A percentile compares a stretch with the other conserved stretches of the same genome.
Evolutionary conservation across 1,140 invertebrate genomes (phyloP).

Genomic region (Rhynchophorus ferrugineus): DNA sequence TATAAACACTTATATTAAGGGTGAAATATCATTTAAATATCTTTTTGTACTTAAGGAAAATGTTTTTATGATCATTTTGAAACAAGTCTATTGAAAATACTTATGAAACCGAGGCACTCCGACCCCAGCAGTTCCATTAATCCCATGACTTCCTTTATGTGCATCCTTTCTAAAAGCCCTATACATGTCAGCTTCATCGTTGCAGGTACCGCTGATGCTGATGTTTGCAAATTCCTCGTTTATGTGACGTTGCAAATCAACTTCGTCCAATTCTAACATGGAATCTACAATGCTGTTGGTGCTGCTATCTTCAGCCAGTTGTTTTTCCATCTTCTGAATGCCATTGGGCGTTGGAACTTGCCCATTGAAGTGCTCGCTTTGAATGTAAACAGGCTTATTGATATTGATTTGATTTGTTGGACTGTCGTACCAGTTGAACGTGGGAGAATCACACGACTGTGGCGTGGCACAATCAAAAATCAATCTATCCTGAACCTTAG

Average conservation of each 20-base stretch:
- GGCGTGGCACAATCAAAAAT: constrained; percentile 25
- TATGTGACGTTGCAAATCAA: constrained; percentile 31
- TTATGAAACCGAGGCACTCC: constrained; percentile 29
- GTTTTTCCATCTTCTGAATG: constrained; percentile 27
- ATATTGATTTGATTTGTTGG: constrained; percentile 35
- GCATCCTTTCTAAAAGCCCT: constrained; percentile 23
- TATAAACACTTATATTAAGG: no score
- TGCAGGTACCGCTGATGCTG: constrained; percentile 18
- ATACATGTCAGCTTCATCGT: constrained; percentile 20
- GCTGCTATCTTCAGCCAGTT: constrained; percentile 7
- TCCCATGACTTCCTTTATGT: constrained; percentile 1
- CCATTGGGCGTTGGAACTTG: constrained; percentile 22
- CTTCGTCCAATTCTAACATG: constrained; percentile 18
- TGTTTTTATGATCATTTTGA: no score
- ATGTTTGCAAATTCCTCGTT: constrained; percentile 35
- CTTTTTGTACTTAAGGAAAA: no score
- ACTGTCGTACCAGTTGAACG: constrained; percentile 33
- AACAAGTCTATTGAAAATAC: constrained; percentile 30
- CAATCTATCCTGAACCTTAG: constrained; percentile 19
- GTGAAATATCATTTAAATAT: no score
- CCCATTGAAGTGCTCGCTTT: constrained; percentile 32
- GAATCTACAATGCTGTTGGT: constrained; percentile 12
- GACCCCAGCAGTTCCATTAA: constrained; percentile 15
- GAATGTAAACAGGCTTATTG: constrained; percentile 34
- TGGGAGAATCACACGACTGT: constrained; percentile 28